These are phyloP conservation scores for Condylura cristata DNA, from an alignment of 2,113 vertebrate genomes.

Conservation along the genomic window DNA sequence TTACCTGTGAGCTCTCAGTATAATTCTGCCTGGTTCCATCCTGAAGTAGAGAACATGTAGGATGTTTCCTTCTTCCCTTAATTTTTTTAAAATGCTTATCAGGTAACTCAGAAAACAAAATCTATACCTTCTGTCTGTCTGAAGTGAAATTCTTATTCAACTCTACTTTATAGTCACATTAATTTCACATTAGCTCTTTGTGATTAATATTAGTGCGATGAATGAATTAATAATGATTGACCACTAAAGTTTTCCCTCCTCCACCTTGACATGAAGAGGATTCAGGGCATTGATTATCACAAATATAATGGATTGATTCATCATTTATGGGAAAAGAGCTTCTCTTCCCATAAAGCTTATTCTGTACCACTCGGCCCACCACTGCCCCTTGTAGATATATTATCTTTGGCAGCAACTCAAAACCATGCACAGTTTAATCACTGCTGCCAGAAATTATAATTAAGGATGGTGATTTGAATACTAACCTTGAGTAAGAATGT, in stretches of 20 bases:
- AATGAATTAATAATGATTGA: constrained; percentile 90
- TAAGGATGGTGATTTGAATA: constrained; percentile 74
- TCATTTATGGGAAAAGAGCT: constrained; percentile 89
- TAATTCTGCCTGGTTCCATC: constrained; percentile 20
- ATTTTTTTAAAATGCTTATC: constrained; percentile 58
- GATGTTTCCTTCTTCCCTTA: constrained; percentile 43
- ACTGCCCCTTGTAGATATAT: constrained; percentile 77
- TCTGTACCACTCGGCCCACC: background rate
- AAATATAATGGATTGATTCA: constrained; percentile 88
- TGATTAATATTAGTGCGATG: constrained; percentile 86
- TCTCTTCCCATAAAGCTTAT: constrained; percentile 86
- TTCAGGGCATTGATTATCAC: constrained; percentile 88
- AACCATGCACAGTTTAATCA: constrained; percentile 83
- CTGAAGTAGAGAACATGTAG: background rate
- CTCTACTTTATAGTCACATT: constrained; percentile 85
- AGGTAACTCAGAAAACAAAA: constrained; percentile 68
- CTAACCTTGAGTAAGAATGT: constrained; percentile 71
- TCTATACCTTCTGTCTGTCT: constrained; percentile 80
- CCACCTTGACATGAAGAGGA: constrained; percentile 83
- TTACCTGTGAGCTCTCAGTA: constrained; percentile 13
- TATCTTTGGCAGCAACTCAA: constrained; percentile 86
- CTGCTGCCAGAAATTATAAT: constrained; percentile 78
- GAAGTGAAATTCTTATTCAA: constrained; percentile 83
- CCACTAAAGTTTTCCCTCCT: constrained; percentile 76
- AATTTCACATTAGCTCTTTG: constrained; percentile 85